A percentile compares a stretch with the other conserved stretches of the same genome.
Evolutionary conservation across 1,140 invertebrate species (phyloP).

Genomic region (Bursaphelenchus mucronatus): DNA sequence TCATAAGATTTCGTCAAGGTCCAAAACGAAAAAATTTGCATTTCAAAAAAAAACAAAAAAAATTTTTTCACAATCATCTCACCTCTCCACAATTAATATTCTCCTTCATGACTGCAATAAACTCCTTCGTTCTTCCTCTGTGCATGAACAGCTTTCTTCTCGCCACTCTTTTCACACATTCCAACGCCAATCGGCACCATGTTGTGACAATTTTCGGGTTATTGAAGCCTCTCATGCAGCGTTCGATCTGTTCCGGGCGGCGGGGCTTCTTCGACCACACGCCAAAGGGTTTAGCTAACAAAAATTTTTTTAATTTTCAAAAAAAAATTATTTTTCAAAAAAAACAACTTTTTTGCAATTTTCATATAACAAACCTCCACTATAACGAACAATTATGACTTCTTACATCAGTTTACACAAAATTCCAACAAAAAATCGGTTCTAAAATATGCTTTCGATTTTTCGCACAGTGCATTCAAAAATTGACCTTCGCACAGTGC

Average conservation of each 20-base stretch:
- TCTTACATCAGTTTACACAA: too few species aligned
- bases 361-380: neutral
- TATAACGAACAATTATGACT: too few species aligned
- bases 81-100: slow-evolving; percentile 1
- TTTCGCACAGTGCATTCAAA: too few species aligned
- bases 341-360: neutral
- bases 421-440: too few species aligned
- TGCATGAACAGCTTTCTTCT: slow-evolving; percentile 41
- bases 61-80: neutral
- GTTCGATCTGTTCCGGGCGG: slow-evolving; percentile 20
- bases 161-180: slow-evolving; percentile 35
- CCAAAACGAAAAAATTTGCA: neutral
- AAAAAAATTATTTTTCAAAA: neutral
- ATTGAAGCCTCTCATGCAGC: slow-evolving; percentile 25
- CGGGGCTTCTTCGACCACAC: slow-evolving; percentile 20
- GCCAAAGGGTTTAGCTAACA: neutral
- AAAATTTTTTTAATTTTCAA: neutral
- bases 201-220: slow-evolving; percentile 8
- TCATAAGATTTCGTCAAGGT: too few species aligned
- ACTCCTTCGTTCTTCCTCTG: slow-evolving; percentile 14
- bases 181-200: slow-evolving; percentile 16
- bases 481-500: too few species aligned
- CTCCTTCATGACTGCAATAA: slow-evolving; percentile 17
- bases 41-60: neutral
- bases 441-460: too few species aligned